Evolutionary conservation across 2,113 vertebrate genomes (phyloP).

Genomic region (Platichthys stellatus): DNA sequence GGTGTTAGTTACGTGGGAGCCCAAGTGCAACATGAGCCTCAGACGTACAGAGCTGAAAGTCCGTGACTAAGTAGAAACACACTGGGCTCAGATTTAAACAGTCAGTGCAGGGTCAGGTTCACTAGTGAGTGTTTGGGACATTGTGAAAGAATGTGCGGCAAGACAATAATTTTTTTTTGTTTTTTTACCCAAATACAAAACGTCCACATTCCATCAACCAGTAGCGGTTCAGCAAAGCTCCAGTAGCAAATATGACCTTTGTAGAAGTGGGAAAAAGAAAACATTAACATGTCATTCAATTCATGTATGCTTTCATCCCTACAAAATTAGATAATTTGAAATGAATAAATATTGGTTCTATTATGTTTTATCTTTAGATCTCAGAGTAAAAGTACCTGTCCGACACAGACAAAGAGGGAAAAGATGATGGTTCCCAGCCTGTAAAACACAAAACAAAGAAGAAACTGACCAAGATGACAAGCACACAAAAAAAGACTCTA

Average conservation of each 20-base stretch:
- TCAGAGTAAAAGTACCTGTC: slow-evolving; percentile 86
- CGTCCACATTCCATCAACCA: slow-evolving; percentile 95
- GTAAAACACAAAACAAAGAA: slow-evolving; percentile 15
- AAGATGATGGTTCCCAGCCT: slow-evolving; percentile 95
- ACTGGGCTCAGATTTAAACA: not conserved
- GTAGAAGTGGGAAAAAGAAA: not conserved
- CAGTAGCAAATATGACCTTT: slow-evolving; percentile 92
- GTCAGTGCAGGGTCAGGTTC: not conserved
- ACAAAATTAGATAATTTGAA: no score
- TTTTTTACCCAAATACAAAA: slow-evolving; percentile 98
- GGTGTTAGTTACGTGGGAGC: not conserved
- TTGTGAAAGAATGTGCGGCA: not conserved
- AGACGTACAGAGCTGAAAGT: not conserved
- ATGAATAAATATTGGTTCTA: no score
- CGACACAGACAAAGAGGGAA: slow-evolving; percentile 90
- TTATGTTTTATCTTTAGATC: not conserved
- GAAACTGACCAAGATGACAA: not conserved
- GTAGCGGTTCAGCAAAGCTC: slow-evolving; percentile 86
- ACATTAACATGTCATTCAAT: not conserved
- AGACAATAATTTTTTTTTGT: not conserved
- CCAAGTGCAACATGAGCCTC: not conserved
- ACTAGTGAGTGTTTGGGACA: not conserved
- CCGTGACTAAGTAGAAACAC: not conserved
- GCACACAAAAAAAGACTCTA: not conserved
- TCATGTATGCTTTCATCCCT: not conserved